Evolutionary conservation across 37 sponge, comb jelly and placozoan species (phyloP), one percentile per base, ranked within the genome.

Genomic region (Haliclona indistincta): DNA sequence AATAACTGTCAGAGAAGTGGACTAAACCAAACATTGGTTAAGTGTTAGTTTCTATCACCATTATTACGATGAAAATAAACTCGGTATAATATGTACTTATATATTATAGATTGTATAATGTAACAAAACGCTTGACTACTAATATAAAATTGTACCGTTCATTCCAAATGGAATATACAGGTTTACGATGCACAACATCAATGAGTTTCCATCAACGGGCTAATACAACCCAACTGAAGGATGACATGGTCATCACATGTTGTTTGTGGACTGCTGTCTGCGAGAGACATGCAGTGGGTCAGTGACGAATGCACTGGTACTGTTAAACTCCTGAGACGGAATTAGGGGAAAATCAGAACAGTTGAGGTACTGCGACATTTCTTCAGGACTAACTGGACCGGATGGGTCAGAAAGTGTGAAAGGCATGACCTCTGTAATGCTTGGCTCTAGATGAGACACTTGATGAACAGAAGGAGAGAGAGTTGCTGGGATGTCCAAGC

Each of bases 171-270:
- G n/a, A n/a, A n/a, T n/a, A n/a, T n/a, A n/a, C n/a, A n/a, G n/a
- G n/a, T n/a, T n/a, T n/a, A n/a, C n/a, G n/a, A 58, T 58, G 60
- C n/a, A 58, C 25, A 58, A 58, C 60, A 58, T 58, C 60, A 20
- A 25, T 11, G 6, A n/a, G 60, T 58, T 58, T 58, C 28, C 22
- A 58, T 6, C 11, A 58, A 58, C 13, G 60, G 60, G 25, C 25
- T 58, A 26, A 25, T 20, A 58, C 60, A 58, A 58, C 60, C 60
- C 60, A 20, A 58, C 60, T 58, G 60, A 58, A 25, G 25, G n/a
- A 20, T 58, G 25, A 47, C 51, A 47, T 17, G 13, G 15, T 47
- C 15, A 15, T 47, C 13, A 17, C 51, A 47, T 17, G 51, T 10
- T 17, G 10, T 47, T 47, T 47, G 51, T 17, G 51, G 51, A 15